These are phyloP conservation scores for Syrmaticus mikado DNA, from an alignment of 2,113 vertebrate species.

Conservation along the genomic window DNA sequence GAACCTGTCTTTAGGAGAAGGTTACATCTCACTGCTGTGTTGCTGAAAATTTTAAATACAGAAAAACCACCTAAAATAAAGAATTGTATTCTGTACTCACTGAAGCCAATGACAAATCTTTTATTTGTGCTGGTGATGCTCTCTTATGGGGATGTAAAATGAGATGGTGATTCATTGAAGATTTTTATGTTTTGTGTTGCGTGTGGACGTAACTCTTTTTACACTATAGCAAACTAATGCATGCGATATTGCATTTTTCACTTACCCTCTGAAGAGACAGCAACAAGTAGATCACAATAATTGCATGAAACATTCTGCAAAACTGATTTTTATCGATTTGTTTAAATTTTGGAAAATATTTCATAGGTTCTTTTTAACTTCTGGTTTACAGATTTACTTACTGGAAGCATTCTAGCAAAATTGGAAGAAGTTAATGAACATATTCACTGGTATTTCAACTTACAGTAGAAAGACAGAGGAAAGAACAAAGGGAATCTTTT, in stretches of 20 bases:
- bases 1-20: conserved; percentile 69
- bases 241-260: neutral
- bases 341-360: neutral
- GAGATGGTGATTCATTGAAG: neutral
- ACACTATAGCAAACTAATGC: neutral
- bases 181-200: neutral
- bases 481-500: neutral
- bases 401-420: neutral
- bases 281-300: neutral
- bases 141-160: neutral
- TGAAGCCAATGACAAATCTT: neutral
- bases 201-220: neutral
- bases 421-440: neutral
- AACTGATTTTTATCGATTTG: neutral
- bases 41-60: conserved; percentile 52
- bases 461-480: neutral
- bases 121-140: neutral
- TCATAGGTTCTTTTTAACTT: neutral
- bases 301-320: neutral
- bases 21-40: conserved; percentile 70
- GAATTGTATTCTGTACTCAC: neutral
- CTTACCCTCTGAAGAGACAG: neutral
- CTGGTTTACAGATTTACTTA: neutral
- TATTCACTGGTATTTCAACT: neutral
- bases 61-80: neutral